phyloP scores from a whole-genome alignment of 2,113 vertebrate genomes.

The Rallus limicola region DNA sequence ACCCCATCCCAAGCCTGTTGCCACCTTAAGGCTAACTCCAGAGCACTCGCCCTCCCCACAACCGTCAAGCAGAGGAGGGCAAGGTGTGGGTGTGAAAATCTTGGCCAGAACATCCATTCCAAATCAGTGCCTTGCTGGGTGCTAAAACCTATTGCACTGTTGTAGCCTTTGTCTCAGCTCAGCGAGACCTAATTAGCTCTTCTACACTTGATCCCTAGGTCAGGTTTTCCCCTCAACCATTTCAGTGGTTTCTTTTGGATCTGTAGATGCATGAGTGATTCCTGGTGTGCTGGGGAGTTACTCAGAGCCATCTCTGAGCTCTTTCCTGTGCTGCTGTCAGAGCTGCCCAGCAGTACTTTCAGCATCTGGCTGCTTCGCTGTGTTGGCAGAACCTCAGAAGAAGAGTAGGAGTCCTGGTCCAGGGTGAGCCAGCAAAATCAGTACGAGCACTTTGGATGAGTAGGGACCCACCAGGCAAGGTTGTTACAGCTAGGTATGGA shows the following conservation, averaged over 20 bases:
- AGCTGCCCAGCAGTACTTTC: background rate
- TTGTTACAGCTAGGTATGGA: background rate
- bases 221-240: background rate
- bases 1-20: background rate
- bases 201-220: background rate
- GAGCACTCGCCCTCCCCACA: rapidly evolving
- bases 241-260: background rate
- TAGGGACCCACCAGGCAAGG: background rate
- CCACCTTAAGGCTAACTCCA: background rate
- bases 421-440: background rate
- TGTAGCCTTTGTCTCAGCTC: background rate
- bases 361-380: background rate
- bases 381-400: background rate
- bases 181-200: background rate
- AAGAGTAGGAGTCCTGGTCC: background rate
- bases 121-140: background rate
- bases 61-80: background rate
- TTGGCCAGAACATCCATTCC: background rate
- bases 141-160: background rate
- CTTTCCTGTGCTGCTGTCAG: background rate
- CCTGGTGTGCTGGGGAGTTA: background rate
- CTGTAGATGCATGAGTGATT: background rate
- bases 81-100: background rate
- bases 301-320: background rate
- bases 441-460: background rate